Evolutionary conservation across 2,888 invertebrate genomes (phyloP).

Genomic region (Brachypterus glaber): DNA sequence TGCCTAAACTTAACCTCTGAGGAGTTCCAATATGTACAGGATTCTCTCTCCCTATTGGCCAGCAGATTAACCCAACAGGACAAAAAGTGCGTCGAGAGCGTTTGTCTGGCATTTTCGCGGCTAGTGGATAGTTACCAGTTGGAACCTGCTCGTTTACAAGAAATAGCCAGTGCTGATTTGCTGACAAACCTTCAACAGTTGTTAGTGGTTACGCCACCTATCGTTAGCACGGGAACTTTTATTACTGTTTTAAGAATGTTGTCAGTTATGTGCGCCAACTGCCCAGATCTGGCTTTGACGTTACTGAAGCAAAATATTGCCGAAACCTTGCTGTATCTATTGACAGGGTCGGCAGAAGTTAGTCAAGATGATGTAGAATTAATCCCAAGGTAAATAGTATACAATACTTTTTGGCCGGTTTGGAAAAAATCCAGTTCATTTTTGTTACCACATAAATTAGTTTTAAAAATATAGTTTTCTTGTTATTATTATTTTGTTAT

Average conservation of each 20-base stretch:
- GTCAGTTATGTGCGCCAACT: conserved; percentile 91
- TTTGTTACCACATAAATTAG: too few relatives aligned
- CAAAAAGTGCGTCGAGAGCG: conserved; percentile 96
- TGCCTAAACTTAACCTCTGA: conserved; percentile 88
- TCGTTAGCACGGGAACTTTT: conserved; percentile 90
- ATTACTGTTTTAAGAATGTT: conserved; percentile 94
- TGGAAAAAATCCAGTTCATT: too few relatives aligned
- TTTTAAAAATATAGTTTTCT: too few relatives aligned
- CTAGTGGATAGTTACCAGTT: conserved; percentile 94
- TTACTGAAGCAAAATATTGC: conserved; percentile 92
- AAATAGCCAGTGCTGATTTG: conserved; percentile 86
- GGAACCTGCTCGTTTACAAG: conserved; percentile 81
- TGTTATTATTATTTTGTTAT: too few relatives aligned
- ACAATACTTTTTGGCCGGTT: too few relatives aligned
- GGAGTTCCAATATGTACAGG: conserved; percentile 88
- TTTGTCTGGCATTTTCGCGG: conserved; percentile 92
- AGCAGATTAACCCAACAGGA: conserved; percentile 76
- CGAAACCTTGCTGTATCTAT: conserved; percentile 85
- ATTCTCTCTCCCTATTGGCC: conserved; percentile 79
- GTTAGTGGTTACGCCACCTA: conserved; percentile 88
- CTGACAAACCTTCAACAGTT: conserved; percentile 89
- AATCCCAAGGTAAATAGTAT: conserved; percentile 53
- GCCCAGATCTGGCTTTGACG: conserved; percentile 87
- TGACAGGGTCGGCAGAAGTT: conserved; percentile 71
- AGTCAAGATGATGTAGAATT: conserved; percentile 65